Base-by-base conservation (phyloP, 2,797 vertebrate genomes). In the Gymnocypris eckloni region DNA sequence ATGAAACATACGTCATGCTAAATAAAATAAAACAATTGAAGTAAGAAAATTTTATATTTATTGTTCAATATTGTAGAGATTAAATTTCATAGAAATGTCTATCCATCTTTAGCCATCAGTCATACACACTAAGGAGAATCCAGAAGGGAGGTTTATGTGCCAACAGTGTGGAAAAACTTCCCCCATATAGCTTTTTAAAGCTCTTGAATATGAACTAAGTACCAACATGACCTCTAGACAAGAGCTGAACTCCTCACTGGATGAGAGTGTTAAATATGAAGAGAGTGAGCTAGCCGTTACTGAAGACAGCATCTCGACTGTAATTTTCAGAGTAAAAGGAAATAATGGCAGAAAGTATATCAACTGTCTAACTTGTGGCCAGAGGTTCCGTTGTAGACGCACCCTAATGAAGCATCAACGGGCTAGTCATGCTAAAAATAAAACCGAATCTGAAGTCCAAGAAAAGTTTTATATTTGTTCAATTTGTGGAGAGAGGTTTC, bases 311-410 rank as follows among this genome's bases (percentile, higher is more conserved):
- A 22, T 3, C 66, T 64, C 25, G 1, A 18, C 56, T 6, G 61
- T 9, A 13, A 12, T 43, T 12, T 37, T 45, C 4, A 18, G 64
- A 12, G 6, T 54, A 12, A 54, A 71, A 80, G 33, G 28, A 16
- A 9, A 39, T 33, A 61, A 54, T 2, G 56, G 16, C 45, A 75
- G 22, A 15, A 87, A 80, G 15, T 75, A 2, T 4, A 78, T 84
- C 73, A 87, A 37, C 54, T 89, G 86, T 70, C 43, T 41, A 20
- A 37, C 66, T 6, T 89, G 88, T 52, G 81, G 84, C 6, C 25
- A 80, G 61, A 85, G 45, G 37, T 89, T 89, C 39, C 80, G 41
- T 7, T 80, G 82, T n/a, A 87, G 22, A 69, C 64, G 80, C 10
- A 48, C 52, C 5, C 86, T 89, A 13, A 81, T 64, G 50, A 66